phyloP scores from a whole-genome alignment of 2,888 invertebrate genomes.

The Spisula solida region DNA sequence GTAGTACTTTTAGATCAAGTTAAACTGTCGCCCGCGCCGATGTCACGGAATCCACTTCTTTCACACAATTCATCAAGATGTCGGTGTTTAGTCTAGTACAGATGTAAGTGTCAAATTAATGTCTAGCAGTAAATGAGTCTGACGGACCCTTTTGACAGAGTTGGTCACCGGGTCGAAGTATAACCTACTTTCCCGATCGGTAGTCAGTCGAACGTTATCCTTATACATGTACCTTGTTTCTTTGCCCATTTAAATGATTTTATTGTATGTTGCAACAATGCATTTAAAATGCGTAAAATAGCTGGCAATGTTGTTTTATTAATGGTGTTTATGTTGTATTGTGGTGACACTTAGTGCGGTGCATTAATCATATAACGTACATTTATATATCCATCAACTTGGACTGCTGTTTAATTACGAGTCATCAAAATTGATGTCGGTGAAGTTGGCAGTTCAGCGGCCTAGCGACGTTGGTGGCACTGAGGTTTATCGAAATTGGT shows the following conservation, averaged over 20 bases:
- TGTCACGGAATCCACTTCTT: not conserved
- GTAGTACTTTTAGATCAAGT: not conserved
- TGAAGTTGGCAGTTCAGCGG: too few relatives aligned
- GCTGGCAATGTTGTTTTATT: not conserved
- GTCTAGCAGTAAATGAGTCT: not conserved
- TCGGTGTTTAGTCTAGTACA: not conserved
- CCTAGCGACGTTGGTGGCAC: too few relatives aligned
- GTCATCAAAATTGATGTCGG: too few relatives aligned
- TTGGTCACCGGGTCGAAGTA: not conserved
- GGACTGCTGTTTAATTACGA: too few relatives aligned
- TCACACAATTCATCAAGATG: not conserved
- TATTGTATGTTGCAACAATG: too few relatives aligned
- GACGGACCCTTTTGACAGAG: not conserved
- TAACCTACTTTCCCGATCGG: not conserved
- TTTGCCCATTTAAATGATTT: too few relatives aligned
- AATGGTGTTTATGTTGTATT: not conserved
- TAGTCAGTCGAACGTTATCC: too few relatives aligned
- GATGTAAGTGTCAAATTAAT: not conserved
- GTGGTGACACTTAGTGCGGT: not conserved
- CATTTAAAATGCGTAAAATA: not conserved
- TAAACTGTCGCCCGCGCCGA: not conserved
- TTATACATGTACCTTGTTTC: too few relatives aligned
- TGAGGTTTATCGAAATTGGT: too few relatives aligned
- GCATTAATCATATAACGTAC: not conserved
- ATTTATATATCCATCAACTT: not conserved